phyloP scores from a whole-genome alignment of 2,797 vertebrate species.

The Cyclura pinguis region DNA sequence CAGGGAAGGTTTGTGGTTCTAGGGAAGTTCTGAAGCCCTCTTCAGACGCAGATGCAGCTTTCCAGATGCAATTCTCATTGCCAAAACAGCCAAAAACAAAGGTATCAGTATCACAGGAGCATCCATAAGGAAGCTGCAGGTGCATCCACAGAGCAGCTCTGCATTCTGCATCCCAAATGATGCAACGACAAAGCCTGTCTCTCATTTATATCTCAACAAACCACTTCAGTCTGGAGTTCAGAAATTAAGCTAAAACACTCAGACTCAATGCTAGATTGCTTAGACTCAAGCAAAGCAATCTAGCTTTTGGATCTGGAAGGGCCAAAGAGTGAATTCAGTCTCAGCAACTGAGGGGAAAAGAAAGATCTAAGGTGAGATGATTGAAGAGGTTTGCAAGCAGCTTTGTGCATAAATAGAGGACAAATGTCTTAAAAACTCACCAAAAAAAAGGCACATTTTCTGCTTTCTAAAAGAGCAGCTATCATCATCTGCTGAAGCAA shows the following conservation, averaged over 20 bases:
- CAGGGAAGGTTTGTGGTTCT: neutral
- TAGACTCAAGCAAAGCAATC: neutral
- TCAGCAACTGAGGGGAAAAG: neutral
- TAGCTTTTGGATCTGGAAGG: neutral
- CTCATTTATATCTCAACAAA: neutral
- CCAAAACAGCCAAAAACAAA: neutral
- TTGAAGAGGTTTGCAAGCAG: neutral
- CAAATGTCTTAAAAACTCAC: neutral
- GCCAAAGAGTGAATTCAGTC: neutral
- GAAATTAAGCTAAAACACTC: neutral
- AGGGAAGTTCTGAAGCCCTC: neutral
- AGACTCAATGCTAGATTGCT: neutral
- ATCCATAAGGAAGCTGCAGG: neutral
- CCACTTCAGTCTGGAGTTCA: neutral
- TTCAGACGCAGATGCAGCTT: neutral
- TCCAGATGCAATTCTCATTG: neutral
- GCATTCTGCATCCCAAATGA: neutral
- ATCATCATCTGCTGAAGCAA: neutral
- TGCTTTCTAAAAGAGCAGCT: neutral
- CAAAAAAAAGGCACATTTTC: neutral
- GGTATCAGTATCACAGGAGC: neutral
- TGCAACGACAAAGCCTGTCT: neutral
- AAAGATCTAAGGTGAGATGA: neutral
- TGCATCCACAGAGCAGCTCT: neutral
- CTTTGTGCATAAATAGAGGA: neutral